Evolutionary conservation across 2,797 vertebrate species (phyloP).

Genomic region (Gastrophryne carolinensis): DNA sequence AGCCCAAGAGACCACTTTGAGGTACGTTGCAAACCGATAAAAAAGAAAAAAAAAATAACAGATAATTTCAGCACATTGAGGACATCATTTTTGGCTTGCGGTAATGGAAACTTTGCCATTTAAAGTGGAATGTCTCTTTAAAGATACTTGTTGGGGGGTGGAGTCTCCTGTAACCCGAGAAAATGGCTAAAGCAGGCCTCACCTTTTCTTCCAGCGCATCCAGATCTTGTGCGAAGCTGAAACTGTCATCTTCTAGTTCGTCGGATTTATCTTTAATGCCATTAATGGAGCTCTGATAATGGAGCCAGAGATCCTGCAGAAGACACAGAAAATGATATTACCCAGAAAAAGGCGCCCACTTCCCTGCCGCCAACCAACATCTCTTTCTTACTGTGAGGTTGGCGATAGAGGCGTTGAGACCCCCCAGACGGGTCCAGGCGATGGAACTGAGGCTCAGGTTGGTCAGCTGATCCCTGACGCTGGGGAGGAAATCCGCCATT

Average conservation of each 20-base stretch:
- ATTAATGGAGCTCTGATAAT: conserved; percentile 70
- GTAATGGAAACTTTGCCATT: no score
- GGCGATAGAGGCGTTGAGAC: conserved; percentile 74
- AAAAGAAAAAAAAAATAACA: no score
- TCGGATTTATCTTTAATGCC: conserved; percentile 66
- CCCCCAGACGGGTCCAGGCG: conserved; percentile 78
- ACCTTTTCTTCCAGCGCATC: conserved; percentile 77
- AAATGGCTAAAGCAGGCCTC: background rate
- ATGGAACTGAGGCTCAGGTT: conserved; percentile 80
- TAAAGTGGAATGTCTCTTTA: no score
- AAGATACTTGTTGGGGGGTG: no score
- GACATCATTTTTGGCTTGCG: no score
- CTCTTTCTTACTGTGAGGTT: conserved; percentile 55
- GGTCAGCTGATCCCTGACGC: conserved; percentile 70
- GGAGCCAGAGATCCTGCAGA: conserved; percentile 68
- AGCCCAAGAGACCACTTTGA: no score
- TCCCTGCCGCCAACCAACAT: no score
- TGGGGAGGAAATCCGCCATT: conserved; percentile 64
- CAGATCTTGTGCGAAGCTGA: conserved; percentile 70
- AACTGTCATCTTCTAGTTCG: conserved; percentile 74
- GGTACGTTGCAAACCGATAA: no score
- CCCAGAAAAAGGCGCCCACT: no score
- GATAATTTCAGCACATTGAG: no score
- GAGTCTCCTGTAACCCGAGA: background rate
- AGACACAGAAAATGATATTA: no score